phyloP scores from a whole-genome alignment of 2,888 invertebrate species.

The Drosophila paramelanica region DNA sequence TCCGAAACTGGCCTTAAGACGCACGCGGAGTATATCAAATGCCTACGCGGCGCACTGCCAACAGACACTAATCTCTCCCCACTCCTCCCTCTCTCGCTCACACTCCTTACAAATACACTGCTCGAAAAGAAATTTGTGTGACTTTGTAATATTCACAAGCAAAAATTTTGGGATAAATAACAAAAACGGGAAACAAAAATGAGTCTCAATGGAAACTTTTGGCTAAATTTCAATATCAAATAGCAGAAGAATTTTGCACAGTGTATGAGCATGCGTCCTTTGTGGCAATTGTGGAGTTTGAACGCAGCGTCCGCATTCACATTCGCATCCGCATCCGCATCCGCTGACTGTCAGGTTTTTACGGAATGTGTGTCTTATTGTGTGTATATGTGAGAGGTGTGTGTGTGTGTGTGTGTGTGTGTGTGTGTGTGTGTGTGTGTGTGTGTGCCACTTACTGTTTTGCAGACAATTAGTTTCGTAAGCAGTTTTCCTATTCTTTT shows the following conservation, averaged over 20 bases:
- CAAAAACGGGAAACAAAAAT: background rate
- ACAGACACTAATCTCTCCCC: background rate
- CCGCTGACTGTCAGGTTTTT: conserved; percentile 12
- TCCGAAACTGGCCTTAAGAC: conserved; percentile 1
- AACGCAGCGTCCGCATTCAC: conserved; percentile 11
- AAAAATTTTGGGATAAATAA: too few species aligned
- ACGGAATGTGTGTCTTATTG: background rate
- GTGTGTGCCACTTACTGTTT: conserved; percentile 39
- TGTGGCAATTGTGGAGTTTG: conserved; percentile 11
- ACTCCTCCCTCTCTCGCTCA: too few species aligned
- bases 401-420: conserved; percentile 3
- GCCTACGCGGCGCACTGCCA: conserved; percentile 10
- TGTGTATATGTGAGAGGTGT: background rate
- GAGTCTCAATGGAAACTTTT: background rate
- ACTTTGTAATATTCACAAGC: too few species aligned
- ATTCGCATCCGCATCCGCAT: conserved; percentile 20
- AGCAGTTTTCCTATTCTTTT: conserved; percentile 61
- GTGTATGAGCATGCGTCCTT: conserved; percentile 21
- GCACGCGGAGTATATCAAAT: conserved; percentile 12
- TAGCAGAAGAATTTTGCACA: conserved; percentile 4
- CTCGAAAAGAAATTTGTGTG: background rate
- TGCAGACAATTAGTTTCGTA: conserved; percentile 71
- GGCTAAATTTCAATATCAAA: too few species aligned
- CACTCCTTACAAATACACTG: background rate
- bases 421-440: conserved; percentile 2